phyloP scores from a whole-genome alignment of 2,888 invertebrate species.

The Diabrotica balteata region DNA sequence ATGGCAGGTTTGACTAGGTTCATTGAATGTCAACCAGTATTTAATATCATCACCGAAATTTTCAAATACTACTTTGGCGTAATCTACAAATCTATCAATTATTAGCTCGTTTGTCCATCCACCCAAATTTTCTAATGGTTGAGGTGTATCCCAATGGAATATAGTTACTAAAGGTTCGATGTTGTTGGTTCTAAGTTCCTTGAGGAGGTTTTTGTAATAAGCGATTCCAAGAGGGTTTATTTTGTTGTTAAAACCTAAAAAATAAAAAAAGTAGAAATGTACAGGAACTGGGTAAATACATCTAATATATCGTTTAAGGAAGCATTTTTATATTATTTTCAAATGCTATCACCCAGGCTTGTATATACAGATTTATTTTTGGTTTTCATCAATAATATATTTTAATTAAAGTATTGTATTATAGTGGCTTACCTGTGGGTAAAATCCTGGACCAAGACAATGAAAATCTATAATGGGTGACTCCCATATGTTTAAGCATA shows the following conservation, averaged over 20 bases:
- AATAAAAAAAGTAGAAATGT: no score
- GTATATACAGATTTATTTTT: no score
- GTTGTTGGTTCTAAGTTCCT: slow-evolving; percentile 60
- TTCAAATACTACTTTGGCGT: slow-evolving; percentile 60
- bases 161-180: slow-evolving; percentile 65
- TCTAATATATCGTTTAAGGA: no score
- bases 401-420: no score
- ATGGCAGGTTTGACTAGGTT: slow-evolving; percentile 54
- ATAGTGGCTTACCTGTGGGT: slow-evolving; percentile 14
- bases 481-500: slow-evolving; percentile 64
- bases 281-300: no score
- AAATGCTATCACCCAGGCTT: no score
- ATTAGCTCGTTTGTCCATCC: neutral
- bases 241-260: slow-evolving; percentile 67
- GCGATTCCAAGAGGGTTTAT: slow-evolving; percentile 74
- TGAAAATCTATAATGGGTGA: slow-evolving; percentile 63
- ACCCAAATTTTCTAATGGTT: neutral
- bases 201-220: slow-evolving; percentile 42
- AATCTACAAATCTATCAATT: slow-evolving; percentile 56
- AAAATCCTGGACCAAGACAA: slow-evolving; percentile 20
- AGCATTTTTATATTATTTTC: no score
- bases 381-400: no score
- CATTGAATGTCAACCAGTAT: slow-evolving; percentile 65
- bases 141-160: slow-evolving; percentile 41
- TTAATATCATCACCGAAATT: slow-evolving; percentile 52